A percentile compares a stretch with the other conserved stretches of the same genome.
These are phyloP conservation scores for Mystacides longicornis DNA, from an alignment of 2,888 invertebrate species.

Conservation along the genomic window DNA sequence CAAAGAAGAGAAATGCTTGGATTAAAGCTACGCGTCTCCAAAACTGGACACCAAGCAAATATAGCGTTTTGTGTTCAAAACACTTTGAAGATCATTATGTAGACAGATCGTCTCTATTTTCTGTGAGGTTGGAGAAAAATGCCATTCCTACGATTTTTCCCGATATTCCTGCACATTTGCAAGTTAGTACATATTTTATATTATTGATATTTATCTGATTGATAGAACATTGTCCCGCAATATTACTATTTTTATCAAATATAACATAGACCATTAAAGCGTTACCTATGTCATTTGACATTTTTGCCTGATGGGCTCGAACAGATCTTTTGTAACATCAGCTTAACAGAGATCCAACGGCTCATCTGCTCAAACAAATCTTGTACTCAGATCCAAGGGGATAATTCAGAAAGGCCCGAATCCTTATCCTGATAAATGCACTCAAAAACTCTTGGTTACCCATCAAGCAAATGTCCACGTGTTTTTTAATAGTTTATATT, in stretches of 20 bases:
- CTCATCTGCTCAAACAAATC: too few relatives aligned
- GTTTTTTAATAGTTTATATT: too few relatives aligned
- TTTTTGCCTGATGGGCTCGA: too few relatives aligned
- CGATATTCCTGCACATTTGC: background rate
- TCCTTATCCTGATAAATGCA: too few relatives aligned
- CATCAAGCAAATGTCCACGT: too few relatives aligned
- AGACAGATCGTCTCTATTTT: background rate
- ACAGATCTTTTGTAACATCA: too few relatives aligned
- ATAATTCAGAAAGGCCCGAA: too few relatives aligned
- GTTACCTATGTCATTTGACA: too few relatives aligned
- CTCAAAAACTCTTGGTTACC: too few relatives aligned
- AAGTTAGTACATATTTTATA: background rate
- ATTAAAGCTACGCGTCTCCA: background rate
- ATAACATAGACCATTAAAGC: too few relatives aligned
- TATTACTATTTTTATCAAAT: background rate
- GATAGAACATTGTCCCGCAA: background rate
- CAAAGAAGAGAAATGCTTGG: background rate
- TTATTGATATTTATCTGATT: background rate
- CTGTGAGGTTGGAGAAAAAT: conserved; percentile 1
- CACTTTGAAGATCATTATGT: background rate
- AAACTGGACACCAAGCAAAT: background rate
- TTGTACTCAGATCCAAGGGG: too few relatives aligned
- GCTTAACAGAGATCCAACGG: too few relatives aligned
- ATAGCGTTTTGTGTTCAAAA: background rate
- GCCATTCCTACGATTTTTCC: conserved; percentile 1